phyloP scores from a whole-genome alignment of 2,888 invertebrate species.

The Synanthedon tipuliformis region DNA sequence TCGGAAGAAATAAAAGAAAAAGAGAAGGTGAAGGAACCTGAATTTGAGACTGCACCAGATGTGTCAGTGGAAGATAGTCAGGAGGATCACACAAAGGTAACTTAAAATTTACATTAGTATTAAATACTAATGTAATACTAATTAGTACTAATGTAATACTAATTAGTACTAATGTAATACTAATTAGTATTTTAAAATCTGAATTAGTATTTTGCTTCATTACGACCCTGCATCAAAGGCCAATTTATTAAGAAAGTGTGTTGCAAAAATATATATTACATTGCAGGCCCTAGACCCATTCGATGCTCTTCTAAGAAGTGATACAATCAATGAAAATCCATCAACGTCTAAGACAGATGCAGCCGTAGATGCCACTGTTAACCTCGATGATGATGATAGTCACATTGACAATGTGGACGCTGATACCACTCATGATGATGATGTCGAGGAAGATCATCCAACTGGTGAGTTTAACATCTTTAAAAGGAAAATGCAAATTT shows the following conservation, averaged over 20 bases:
- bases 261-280: conserved; percentile 2
- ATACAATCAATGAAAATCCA: conserved; percentile 18
- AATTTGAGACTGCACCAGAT: conserved; percentile 67
- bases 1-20: conserved; percentile 14
- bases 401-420: conserved; percentile 24
- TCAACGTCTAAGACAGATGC: conserved; percentile 13
- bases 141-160: too few species aligned
- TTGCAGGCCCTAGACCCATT: conserved; percentile 60
- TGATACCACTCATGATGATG: conserved; percentile 23
- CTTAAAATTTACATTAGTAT: too few species aligned
- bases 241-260: neutral
- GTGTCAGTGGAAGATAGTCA: conserved; percentile 48
- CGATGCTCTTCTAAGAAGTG: conserved; percentile 49
- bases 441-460: conserved; percentile 23
- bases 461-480: conserved; percentile 6
- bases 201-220: too few species aligned
- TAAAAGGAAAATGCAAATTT: too few species aligned
- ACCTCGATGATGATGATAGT: conserved; percentile 39
- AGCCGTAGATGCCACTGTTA: conserved; percentile 16
- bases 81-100: conserved; percentile 59
- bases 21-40: conserved; percentile 45
- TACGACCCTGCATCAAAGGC: too few species aligned
- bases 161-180: too few species aligned
- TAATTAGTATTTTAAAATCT: too few species aligned
- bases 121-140: too few species aligned